phyloP scores from a whole-genome alignment of 2,113 vertebrate genomes.

The Pygoscelis adeliae region DNA sequence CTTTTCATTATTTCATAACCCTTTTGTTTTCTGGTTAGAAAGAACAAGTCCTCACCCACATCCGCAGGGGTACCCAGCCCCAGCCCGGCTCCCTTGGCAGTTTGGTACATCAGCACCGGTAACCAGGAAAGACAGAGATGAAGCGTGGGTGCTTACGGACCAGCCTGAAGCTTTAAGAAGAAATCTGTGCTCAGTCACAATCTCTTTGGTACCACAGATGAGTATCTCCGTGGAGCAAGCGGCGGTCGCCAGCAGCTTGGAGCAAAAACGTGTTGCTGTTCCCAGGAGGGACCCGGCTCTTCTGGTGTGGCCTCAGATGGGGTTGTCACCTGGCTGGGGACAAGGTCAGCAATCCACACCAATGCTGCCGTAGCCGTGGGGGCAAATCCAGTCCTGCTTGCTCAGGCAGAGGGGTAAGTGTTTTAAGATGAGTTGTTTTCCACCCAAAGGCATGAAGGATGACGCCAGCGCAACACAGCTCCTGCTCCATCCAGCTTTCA shows the following conservation, averaged over 20 bases:
- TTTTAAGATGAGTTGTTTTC: neutral
- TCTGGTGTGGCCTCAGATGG: neutral
- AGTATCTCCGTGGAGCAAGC: neutral
- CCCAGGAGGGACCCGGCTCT: neutral
- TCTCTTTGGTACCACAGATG: neutral
- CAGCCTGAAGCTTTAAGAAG: neutral
- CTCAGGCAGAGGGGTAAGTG: neutral
- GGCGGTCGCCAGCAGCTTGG: neutral
- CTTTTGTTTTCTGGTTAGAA: neutral
- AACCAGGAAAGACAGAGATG: neutral
- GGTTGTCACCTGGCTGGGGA: neutral
- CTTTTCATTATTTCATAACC: neutral
- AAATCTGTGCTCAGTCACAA: neutral
- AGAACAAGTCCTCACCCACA: neutral
- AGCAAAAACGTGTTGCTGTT: rapidly evolving
- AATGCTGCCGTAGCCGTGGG: neutral
- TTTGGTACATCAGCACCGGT: neutral
- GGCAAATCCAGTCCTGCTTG: neutral
- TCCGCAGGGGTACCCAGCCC: neutral
- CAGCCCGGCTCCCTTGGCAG: neutral
- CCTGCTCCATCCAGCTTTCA: neutral
- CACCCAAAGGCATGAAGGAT: neutral
- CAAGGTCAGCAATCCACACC: neutral
- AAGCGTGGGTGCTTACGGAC: neutral
- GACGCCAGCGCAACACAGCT: neutral